Percentiles rank a stretch among this genome's conserved stretches.
Conservation (phyloP, 2,888 invertebrate genomes). For the Netelia virgata region DNA sequence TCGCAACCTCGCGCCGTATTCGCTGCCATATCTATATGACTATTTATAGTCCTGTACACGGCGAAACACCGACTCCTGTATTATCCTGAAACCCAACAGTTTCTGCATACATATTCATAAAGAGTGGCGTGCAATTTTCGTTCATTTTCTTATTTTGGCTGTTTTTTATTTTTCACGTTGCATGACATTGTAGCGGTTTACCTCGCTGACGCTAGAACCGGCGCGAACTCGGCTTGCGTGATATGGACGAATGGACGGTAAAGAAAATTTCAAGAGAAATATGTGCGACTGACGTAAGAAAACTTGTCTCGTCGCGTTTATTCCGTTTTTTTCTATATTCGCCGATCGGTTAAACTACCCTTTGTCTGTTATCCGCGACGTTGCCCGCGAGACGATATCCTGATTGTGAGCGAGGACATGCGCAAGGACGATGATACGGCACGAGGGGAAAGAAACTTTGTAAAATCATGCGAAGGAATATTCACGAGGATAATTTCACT, state of each 20-base stretch:
- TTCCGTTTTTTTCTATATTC: slow-evolving; percentile 34
- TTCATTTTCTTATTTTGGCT: not conserved
- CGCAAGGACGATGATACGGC: no score
- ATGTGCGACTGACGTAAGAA: slow-evolving; percentile 35
- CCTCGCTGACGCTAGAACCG: no score
- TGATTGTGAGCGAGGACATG: no score
- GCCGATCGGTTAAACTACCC: not conserved
- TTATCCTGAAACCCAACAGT: not conserved
- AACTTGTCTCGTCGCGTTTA: not conserved
- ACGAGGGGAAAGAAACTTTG: not conserved
- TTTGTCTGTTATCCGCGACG: not conserved
- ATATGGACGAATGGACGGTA: not conserved
- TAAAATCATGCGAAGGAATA: slow-evolving; percentile 1
- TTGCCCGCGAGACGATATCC: no score
- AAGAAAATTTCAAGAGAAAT: not conserved
- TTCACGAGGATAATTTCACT: no score
- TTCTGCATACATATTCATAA: slow-evolving; percentile 43
- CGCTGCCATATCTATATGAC: slow-evolving; percentile 26
- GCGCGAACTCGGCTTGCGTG: not conserved
- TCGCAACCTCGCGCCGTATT: slow-evolving; percentile 21
- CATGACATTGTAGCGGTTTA: not conserved
- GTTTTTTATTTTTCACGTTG: not conserved
- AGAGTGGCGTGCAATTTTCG: slow-evolving; percentile 21
- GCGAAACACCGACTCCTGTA: not conserved
- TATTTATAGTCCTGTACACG: slow-evolving; percentile 11